Evolutionary conservation across 1,140 invertebrate species (phyloP).

Genomic region (Drosophila cardini): DNA sequence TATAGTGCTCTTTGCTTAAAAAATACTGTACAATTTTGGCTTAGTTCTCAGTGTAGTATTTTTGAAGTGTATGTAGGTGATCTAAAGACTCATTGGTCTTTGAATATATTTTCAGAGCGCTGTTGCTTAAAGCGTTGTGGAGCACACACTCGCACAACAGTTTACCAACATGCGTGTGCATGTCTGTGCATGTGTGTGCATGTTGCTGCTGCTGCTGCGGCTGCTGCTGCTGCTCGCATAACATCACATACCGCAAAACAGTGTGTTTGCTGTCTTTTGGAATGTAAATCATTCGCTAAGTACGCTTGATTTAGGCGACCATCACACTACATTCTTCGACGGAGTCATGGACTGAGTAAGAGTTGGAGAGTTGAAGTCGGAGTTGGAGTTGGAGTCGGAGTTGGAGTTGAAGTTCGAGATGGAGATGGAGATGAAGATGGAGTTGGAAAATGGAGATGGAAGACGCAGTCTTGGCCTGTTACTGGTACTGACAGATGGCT

Average conservation of each 20-base stretch:
- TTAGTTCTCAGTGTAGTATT: no score
- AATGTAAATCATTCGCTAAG: slow-evolving; percentile 85
- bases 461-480: slow-evolving; percentile 30
- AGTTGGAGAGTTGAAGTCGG: not conserved
- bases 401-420: not conserved
- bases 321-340: slow-evolving; percentile 79
- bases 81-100: slow-evolving; percentile 25
- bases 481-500: slow-evolving; percentile 67
- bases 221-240: slow-evolving; percentile 74
- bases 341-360: slow-evolving; percentile 42
- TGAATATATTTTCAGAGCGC: slow-evolving; percentile 19
- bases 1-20: no score
- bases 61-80: slow-evolving; percentile 60
- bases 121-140: slow-evolving; percentile 59
- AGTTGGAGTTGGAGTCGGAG: slow-evolving; percentile 8
- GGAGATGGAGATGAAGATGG: not conserved
- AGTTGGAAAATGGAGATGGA: slow-evolving; percentile 23
- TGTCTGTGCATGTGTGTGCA: slow-evolving; percentile 27
- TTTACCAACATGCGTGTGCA: slow-evolving; percentile 8
- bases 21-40: no score
- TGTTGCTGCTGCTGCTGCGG: slow-evolving; percentile 32
- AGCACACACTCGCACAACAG: slow-evolving; percentile 42
- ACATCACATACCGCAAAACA: slow-evolving; percentile 84
- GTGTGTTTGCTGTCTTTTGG: slow-evolving; percentile 85
- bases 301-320: slow-evolving; percentile 85